Percentiles rank a stretch among this genome's conserved stretches.
Evolutionary conservation across 2,888 invertebrate genomes (phyloP).

Genomic region (Papilio protenor): DNA sequence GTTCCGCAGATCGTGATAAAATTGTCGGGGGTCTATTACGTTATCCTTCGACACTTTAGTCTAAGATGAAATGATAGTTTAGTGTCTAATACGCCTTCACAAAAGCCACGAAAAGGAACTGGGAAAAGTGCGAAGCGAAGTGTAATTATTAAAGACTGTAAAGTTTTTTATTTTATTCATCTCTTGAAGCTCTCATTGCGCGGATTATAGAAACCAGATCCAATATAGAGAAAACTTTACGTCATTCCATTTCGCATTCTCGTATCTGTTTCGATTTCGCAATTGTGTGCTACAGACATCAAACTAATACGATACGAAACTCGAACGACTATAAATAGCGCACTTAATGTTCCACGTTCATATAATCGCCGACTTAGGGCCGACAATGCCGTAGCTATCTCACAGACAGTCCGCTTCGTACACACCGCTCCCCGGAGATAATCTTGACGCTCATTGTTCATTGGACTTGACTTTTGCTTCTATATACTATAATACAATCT

Average conservation of each 20-base stretch:
- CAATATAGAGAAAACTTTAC: not conserved
- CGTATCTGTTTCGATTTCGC: not conserved
- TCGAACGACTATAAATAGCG: constrained; percentile 46
- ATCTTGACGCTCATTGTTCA: constrained; percentile 66
- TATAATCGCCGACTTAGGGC: constrained; percentile 46
- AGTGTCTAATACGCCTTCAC: not conserved
- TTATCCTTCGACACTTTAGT: constrained; percentile 27
- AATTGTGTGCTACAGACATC: not conserved
- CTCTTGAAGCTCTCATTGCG: not conserved
- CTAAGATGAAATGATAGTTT: not conserved
- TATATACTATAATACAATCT: constrained; percentile 50
- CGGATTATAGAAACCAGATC: not conserved
- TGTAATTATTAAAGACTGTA: no score
- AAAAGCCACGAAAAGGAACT: not conserved
- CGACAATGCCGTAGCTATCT: constrained; percentile 49
- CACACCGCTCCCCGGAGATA: constrained; percentile 54
- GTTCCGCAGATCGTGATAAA: constrained; percentile 45
- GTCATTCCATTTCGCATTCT: not conserved
- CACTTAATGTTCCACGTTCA: constrained; percentile 43
- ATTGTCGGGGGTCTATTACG: constrained; percentile 45
- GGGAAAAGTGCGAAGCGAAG: not conserved
- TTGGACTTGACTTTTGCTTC: constrained; percentile 55
- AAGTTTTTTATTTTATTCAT: no score
- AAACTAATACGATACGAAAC: constrained; percentile 23
- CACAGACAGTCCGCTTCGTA: constrained; percentile 46